Percentiles rank a stretch among this genome's conserved stretches.
Conservation (phyloP, 2,888 invertebrate species). For the Azorinus chamasolen region DNA sequence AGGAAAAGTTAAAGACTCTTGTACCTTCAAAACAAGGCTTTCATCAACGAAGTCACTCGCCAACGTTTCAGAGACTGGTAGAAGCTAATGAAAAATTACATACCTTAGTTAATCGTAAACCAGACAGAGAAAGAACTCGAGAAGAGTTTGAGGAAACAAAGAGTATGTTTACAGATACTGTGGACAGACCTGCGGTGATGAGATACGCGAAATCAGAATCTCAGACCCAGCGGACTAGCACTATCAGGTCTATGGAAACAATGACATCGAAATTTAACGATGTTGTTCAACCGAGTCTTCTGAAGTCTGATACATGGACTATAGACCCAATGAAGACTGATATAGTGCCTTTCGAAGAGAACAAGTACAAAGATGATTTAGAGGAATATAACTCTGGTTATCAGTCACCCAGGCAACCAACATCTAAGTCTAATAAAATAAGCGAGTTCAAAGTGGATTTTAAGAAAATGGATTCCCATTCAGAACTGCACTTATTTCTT, state of each 20-base stretch:
- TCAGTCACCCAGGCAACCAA: constrained; percentile 13
- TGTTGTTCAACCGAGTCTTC: too few species aligned
- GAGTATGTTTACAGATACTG: too few species aligned
- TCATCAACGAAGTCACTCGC: constrained; percentile 75
- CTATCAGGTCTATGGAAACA: neutral
- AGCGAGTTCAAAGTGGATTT: constrained; percentile 57
- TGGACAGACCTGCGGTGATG: neutral
- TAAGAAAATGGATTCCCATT: constrained; percentile 66
- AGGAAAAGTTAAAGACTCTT: constrained; percentile 65
- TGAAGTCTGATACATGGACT: too few species aligned
- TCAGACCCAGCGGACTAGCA: neutral
- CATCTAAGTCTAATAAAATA: neutral
- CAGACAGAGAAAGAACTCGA: too few species aligned
- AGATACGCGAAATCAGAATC: neutral
- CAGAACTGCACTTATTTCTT: constrained; percentile 70
- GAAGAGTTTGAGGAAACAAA: too few species aligned
- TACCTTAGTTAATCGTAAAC: neutral
- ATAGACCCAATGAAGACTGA: neutral
- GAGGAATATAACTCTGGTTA: constrained; percentile 18
- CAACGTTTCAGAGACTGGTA: constrained; percentile 75
- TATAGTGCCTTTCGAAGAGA: constrained; percentile 29
- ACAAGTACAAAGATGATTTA: constrained; percentile 26
- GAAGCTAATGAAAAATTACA: constrained; percentile 73
- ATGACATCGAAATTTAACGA: too few species aligned
- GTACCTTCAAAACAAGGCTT: constrained; percentile 77